These are phyloP conservation scores for Thymelicus sylvestris DNA, from an alignment of 2,888 invertebrate genomes.

Conservation along the genomic window DNA sequence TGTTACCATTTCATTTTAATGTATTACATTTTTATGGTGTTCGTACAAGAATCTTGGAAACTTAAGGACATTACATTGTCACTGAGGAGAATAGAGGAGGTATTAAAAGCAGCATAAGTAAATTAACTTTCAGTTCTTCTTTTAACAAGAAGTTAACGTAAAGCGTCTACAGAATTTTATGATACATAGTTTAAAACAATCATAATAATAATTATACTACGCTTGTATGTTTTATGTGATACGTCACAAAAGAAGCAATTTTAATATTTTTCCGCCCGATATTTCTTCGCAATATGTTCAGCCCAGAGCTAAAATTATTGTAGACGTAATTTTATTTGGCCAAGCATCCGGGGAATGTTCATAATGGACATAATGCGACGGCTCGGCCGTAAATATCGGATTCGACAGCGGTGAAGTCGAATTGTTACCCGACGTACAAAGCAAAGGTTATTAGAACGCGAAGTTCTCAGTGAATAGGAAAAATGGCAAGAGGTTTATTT, in stretches of 20 bases:
- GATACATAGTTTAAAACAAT: too few relatives aligned
- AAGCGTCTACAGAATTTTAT: too few relatives aligned
- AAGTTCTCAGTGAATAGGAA: conserved; percentile 15
- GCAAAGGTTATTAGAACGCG: conserved; percentile 1
- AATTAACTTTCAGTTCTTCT: too few relatives aligned
- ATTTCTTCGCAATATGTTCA: conserved; percentile 10
- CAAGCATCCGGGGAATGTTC: conserved; percentile 29
- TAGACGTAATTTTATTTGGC: conserved; percentile 33
- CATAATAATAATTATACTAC: too few relatives aligned
- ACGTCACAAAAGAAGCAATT: not conserved
- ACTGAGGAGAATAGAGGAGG: too few relatives aligned
- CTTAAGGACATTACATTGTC: too few relatives aligned
- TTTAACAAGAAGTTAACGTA: too few relatives aligned
- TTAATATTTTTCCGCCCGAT: conserved; percentile 6
- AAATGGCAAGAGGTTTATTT: conserved; percentile 7
- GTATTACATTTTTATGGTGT: too few relatives aligned
- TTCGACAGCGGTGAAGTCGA: conserved; percentile 34
- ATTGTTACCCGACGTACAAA: conserved; percentile 17
- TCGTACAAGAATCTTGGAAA: too few relatives aligned
- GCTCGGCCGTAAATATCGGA: conserved; percentile 32
- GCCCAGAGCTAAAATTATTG: conserved; percentile 19
- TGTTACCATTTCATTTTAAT: too few relatives aligned
- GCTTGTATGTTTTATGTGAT: too few relatives aligned
- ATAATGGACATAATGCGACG: conserved; percentile 27
- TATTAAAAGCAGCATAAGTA: too few relatives aligned